Evolutionary conservation across 2,888 invertebrate species (phyloP), one percentile per base, ranked within the genome.

Genomic region (Chloroclystis v-ata): DNA sequence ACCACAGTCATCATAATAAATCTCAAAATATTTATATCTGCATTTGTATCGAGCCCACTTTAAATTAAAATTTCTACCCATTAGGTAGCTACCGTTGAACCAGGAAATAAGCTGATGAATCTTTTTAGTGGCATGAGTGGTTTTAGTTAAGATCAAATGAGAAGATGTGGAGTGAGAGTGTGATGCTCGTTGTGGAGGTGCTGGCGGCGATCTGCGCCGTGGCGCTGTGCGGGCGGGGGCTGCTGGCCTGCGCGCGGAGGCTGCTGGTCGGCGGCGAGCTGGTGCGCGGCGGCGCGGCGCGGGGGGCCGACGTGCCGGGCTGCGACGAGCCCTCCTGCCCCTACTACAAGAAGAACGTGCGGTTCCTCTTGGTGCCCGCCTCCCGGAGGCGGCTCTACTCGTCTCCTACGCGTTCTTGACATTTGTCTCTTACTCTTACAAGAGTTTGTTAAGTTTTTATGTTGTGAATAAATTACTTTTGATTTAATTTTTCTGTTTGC

Each of bases 311-410:
- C 24, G 74, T 84, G 1, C 53, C 76, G 8, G 86, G 86, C 12
- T 86, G 86, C 54, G 85, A 86, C 44, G 86, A 85, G 52, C 86
- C 86, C 2, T 73, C 77, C 6, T 86, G 86, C 39, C 86, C 86
- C 0, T 86, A 86, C 51, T 86, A 86, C 71, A 84, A 83, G 60
- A 82, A 82, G 54, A 86, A 84, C 50, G 52, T 77, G 7, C 67
- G 68, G 26, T 82, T 78, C 43, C 72, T 86, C 11, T 76, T 84
- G 80, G 71, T 85, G n/a, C 82, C 84, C 1, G 72, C 76, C 1
- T 59, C 68, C 1, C 72, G 67, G 50, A 67, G 80, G 57, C 66
- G 79, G 16, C 60, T 52, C 5, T 79, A 64, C 50, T 63, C 65
- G 12, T 78, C 82, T 2, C 82, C 81, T 5, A 66, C 70, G 9